A percentile compares a stretch with the other conserved stretches of the same genome.
Evolutionary conservation across 2,888 invertebrate species (phyloP).

Genomic region (Yponomeuta evonymella): DNA sequence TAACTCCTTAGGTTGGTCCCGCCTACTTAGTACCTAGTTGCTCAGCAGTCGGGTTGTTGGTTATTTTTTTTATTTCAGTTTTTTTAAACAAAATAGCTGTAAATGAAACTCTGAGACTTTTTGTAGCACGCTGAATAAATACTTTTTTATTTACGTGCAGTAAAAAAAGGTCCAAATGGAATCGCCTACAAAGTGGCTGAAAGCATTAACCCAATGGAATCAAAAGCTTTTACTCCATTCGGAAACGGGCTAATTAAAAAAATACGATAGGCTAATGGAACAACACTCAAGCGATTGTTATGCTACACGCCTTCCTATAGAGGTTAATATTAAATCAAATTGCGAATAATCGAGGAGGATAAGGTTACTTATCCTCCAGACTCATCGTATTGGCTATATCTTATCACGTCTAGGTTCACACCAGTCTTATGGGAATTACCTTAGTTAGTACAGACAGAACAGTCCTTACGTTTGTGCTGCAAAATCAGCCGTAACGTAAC

Average conservation of each 20-base stretch:
- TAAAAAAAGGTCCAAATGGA: neutral
- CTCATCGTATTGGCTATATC: too few relatives aligned
- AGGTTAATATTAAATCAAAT: neutral
- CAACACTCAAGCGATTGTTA: neutral
- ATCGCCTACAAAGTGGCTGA: neutral
- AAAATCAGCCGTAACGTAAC: too few relatives aligned
- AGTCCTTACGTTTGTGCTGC: too few relatives aligned
- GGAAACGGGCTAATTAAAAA: neutral
- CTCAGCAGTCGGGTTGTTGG: too few relatives aligned
- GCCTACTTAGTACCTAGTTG: too few relatives aligned
- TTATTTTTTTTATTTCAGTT: too few relatives aligned
- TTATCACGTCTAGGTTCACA: too few relatives aligned
- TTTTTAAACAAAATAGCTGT: neutral
- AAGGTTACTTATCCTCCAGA: too few relatives aligned
- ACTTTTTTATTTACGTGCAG: neutral
- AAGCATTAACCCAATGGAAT: neutral
- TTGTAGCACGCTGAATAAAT: neutral
- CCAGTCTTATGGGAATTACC: too few relatives aligned
- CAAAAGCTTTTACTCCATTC: neutral
- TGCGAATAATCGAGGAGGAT: too few relatives aligned
- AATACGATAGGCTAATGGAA: constrained; percentile 1
- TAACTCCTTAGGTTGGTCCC: too few relatives aligned
- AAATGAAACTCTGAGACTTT: neutral
- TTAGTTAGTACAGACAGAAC: too few relatives aligned
- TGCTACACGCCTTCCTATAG: neutral